Base-by-base conservation (phyloP, 1,140 invertebrate species). In the Drosophila pallidifrons region DNA sequence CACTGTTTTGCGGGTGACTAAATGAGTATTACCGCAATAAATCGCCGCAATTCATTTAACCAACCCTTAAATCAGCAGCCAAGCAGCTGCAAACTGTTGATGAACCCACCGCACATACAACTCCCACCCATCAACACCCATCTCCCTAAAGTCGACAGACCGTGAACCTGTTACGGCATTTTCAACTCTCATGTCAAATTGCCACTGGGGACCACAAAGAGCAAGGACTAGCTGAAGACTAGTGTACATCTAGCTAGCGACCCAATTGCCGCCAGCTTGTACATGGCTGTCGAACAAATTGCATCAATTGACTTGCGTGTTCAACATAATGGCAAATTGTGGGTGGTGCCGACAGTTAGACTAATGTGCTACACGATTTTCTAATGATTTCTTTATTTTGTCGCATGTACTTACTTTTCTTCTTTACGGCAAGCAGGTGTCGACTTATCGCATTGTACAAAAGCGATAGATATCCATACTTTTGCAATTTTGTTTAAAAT, bases 1-100 rank as follows among this genome's bases (percentile, higher is more conserved):
- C 64, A 61, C 54, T 47, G 78, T 75, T 78, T 75, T 73, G 30
- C 61, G 71, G 77, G 66, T 70, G 52, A 80, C 82, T 87, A 90
- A 90, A 90, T 90, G 86, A 90, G 86, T 82, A 90, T 90, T 90
- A 90, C 87, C 86, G 86, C 79, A 90, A 90, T 90, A 90, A 90
- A 90, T 90, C 86, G 86, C 86, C 86, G 87, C 86, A 90, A 90
- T 91, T 89, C 85, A 89, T 90, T 89, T 89, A 78, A 77, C 38
- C 30, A 89, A 89, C 85, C 85, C 85, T 89, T 90, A 90, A 85
- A 86, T 81, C 78, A 86, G 63, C 66, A 87, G 49, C 65, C 46
- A 64, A 87, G 59, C 75, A 83, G 51, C 63, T 87, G 65, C 81
- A 85, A 89, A 89, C 85, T 89, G 85, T 89, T 89, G 85, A 89